Evolutionary conservation across 2,113 vertebrate genomes (phyloP), one percentile per base, ranked within the genome.

Genomic region (Myrmecobius fasciatus): DNA sequence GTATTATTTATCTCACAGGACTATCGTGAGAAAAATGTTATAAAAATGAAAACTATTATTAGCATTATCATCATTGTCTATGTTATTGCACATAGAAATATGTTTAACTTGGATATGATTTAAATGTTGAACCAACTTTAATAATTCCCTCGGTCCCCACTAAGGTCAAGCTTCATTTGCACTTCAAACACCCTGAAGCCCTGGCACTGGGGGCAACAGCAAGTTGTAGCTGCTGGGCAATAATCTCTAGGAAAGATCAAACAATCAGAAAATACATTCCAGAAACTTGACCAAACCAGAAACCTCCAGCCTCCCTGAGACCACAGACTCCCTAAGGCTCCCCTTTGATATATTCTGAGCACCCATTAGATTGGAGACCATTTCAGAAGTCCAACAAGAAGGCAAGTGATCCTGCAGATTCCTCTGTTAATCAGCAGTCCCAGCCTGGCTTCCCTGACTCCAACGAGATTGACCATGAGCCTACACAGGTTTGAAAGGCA

Each of bases 171-270:
- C 48, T 60, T n/a, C 36, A 91, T 60, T 60, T 93, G 25, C 53
- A 48, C 52, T 52, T 60, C 52, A 52, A 52, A 75, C 10, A 20
- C 22, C 22, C 49, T 14, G 0, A 95, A 75, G n/a, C 53, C 8
- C 43, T 75, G 17, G 43, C 56, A 92, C 5, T 26, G 0, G 48
- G n/a, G 8, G 51, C 60, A 51, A 51, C 49, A 51, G 49, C 6
- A 17, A 10, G 0, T 26, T 67, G 8, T 83, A 89, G 75, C 31
- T 91, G 2, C 47, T 89, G 54, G 53, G 67, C 12, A 89, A 89
- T 93, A 91, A 52, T 91, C 93, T 91, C 12, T 56, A 60, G 53
- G n/a, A 67, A 89, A 90, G 91, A 92, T 92, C 52, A n/a, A 48
- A 0, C 26, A 25, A 48, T n/a, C 2, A 75, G 75, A 60, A 92